These are phyloP conservation scores for Papilio aristodemus DNA, from an alignment of 1,140 invertebrate species.

Conservation along the genomic window DNA sequence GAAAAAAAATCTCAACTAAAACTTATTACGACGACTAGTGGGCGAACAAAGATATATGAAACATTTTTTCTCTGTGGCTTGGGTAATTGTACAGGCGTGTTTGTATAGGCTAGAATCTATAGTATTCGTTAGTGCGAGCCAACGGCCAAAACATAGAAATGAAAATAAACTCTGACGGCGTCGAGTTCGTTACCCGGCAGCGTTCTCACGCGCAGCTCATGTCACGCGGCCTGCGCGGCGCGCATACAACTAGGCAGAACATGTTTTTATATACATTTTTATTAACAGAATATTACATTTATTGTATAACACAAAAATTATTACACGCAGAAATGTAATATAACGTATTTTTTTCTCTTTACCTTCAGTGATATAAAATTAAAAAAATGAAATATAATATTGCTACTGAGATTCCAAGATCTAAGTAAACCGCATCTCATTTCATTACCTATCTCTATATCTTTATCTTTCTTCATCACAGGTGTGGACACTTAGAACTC, in stretches of 20 bases:
- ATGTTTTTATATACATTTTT: slow-evolving; percentile 6
- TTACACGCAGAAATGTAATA: not conserved
- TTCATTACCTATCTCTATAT: too few species aligned
- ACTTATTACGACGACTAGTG: slow-evolving; percentile 25
- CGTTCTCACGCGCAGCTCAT: slow-evolving; percentile 59
- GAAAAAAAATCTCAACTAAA: slow-evolving; percentile 41
- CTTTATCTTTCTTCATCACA: too few species aligned
- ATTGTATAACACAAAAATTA: not conserved
- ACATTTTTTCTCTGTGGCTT: slow-evolving; percentile 33
- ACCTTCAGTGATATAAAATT: too few species aligned
- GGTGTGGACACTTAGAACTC: too few species aligned
- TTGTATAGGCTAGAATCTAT: slow-evolving; percentile 32
- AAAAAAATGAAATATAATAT: too few species aligned
- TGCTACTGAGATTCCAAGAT: too few species aligned
- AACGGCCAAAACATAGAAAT: slow-evolving; percentile 64
- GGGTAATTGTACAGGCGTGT: slow-evolving; percentile 21
- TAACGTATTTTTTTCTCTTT: too few species aligned
- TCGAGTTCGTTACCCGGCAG: slow-evolving; percentile 62
- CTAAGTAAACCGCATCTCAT: too few species aligned
- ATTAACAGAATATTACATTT: slow-evolving; percentile 1
- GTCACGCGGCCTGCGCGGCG: slow-evolving; percentile 47
- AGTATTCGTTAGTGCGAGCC: slow-evolving; percentile 37
- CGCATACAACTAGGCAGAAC: slow-evolving; percentile 34
- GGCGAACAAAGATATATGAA: slow-evolving; percentile 17
- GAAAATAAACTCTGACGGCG: slow-evolving; percentile 59